phyloP scores from a whole-genome alignment of 2,113 vertebrate species.

The Scopus umbretta region DNA sequence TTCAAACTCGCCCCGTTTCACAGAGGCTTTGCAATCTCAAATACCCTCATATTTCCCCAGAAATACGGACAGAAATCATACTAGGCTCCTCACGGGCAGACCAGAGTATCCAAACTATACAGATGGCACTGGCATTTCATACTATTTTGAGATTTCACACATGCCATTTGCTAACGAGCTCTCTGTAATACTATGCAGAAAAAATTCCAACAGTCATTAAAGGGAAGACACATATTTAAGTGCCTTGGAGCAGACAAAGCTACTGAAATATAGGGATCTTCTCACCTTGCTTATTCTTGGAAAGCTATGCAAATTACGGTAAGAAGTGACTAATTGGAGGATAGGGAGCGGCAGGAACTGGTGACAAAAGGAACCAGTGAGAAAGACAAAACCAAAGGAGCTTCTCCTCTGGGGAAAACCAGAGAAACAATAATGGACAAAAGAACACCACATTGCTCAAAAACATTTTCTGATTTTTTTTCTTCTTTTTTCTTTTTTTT shows the following conservation, averaged over 20 bases:
- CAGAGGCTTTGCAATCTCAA: neutral
- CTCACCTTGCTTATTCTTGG: neutral
- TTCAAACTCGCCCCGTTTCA: neutral
- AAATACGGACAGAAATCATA: neutral
- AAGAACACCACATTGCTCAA: neutral
- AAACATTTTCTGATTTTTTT: neutral
- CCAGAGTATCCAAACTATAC: neutral
- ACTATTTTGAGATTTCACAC: neutral
- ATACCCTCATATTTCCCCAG: neutral
- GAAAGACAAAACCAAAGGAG: neutral
- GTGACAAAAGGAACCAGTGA: neutral
- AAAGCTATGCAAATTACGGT: neutral
- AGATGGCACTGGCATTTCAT: constrained; percentile 33
- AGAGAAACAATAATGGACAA: rapidly evolving
- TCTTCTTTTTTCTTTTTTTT: neutral
- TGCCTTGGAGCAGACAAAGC: neutral
- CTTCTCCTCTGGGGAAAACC: neutral
- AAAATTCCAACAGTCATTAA: neutral
- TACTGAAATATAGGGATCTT: neutral
- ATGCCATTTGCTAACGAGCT: constrained; percentile 27
- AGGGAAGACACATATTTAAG: neutral
- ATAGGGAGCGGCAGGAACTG: neutral
- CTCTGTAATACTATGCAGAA: neutral
- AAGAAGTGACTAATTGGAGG: neutral
- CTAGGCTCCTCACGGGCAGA: neutral